Base-by-base conservation (phyloP, 2,113 vertebrate species). In the Siniperca chuatsi region DNA sequence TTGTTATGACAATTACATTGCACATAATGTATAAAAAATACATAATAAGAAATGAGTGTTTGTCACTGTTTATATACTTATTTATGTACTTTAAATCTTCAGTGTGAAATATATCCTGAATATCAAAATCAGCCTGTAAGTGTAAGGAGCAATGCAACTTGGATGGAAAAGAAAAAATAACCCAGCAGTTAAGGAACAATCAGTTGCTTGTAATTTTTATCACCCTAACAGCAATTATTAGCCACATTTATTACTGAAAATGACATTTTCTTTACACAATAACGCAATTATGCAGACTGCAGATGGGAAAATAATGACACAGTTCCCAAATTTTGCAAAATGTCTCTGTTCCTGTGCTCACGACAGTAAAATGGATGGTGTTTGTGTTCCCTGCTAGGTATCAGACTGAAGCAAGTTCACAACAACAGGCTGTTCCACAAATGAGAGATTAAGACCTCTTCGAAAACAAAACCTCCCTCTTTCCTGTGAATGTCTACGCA, bases 381-480 rank as follows among this genome's bases (percentile, higher is more conserved):
- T 75, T 73, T 75, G 58, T 67, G 25, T 67, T 76, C 76, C 66
- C 81, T 54, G 68, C 33, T 11, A 40, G 54, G 57, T 48, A 71
- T 55, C 55, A 73, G 62, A 87, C 75, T 55, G 71, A 79, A n/a
- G 57, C 52, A 52, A 69, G 67, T 83, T 78, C 52, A 61, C 72
- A 82, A 79, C 60, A 85, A 54, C 64, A 71, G 70, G 61, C 58
- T 60, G 48, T 37, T 48, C 61, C 70, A 83, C 64, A 84, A 74
- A 79, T 75, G 33, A 85, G n/a, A 80, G 40, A 73, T 76, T 61
- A 73, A 37, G 48, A 46, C 80, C 44, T 80, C 44, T 16, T 33
- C 35, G 21, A 64, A 29, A 76, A 78, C 18, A 72, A 77, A 85
- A 62, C 77, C 10, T 29, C 67, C 44, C 15, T 70, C 42, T 1